Evolutionary conservation across 2,113 vertebrate species (phyloP).

Genomic region (Sturnus vulgaris): DNA sequence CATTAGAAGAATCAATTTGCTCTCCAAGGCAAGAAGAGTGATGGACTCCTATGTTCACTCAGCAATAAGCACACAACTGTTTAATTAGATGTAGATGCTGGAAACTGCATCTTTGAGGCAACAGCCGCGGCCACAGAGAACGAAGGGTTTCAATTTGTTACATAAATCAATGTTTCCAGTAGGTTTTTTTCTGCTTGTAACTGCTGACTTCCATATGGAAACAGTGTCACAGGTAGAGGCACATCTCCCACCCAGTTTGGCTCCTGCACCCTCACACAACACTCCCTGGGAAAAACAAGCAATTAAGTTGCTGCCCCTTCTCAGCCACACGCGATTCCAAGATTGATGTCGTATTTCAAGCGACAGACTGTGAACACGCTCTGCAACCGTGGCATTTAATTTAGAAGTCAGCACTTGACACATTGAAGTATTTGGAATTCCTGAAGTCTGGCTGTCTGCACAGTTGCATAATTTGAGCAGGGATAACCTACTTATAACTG

Average conservation of each 20-base stretch:
- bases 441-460: constrained; percentile 52
- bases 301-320: constrained; percentile 5
- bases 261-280: background rate
- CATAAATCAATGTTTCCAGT: background rate
- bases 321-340: background rate
- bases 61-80: background rate
- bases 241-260: background rate
- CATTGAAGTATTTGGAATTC: constrained; percentile 44
- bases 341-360: background rate
- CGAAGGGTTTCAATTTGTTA: background rate
- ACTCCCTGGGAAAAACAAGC: background rate
- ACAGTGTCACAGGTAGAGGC: background rate
- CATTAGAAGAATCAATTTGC: background rate
- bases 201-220: background rate
- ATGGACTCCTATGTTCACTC: background rate
- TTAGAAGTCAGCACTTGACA: constrained; percentile 37
- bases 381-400: background rate
- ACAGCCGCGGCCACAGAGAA: background rate
- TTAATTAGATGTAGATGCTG: background rate
- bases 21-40: background rate
- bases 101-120: background rate
- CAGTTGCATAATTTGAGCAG: constrained; percentile 48
- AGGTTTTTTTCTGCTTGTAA: background rate
- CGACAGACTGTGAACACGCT: background rate
- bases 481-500: constrained; percentile 39